Base-by-base conservation (phyloP, 2,113 vertebrate genomes). In the Mormyrus iriodes region DNA sequence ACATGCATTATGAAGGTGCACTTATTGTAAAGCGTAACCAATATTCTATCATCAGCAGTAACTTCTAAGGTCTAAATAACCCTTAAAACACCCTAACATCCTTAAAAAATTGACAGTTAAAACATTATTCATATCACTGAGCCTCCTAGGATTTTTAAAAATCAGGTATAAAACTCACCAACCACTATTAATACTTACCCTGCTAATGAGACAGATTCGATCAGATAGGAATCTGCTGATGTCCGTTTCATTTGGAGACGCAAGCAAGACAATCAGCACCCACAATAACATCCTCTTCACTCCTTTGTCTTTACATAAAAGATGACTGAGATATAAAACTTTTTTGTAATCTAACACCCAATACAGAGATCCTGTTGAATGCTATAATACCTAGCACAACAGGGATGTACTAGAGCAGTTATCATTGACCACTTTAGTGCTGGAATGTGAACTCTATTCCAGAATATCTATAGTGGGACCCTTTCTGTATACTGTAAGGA, bases 231-330 rank as follows among this genome's bases (percentile, higher is more conserved):
- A 79, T 79, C 31, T 39, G 73, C 35, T 79, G 73, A 79, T 35
- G 35, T 79, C 17, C 5, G 13, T 79, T 42, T 79, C 35, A 69
- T 79, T 79, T 42, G 19, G 73, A 79, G 35, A 79, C 35, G 39
- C 42, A 79, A 76, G 35, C 31, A 39, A 79, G 73, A 79, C 15
- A 79, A 79, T 85, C 82, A 85, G n/a, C 46, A 85, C 4, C 82
- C 82, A 49, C 82, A 85, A 49, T 49, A 46, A 85, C 82, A 48
- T 85, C 82, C 82, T 85, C 82, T n/a, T 24, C 39, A 42, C 42
- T 49, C 42, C 82, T 84, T 84, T 84, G 39, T 48, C 21, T 85
- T 85, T 85, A 85, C 82, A 85, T 48, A 46, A 79, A 53, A 79
- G 73, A 79, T 79, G 35, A 3, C 73, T 7, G 73, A 39, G 73